Conservation (phyloP, 30 jellyfish, hydroid and myxozoan genomes). For the Sanderia malayensis region DNA sequence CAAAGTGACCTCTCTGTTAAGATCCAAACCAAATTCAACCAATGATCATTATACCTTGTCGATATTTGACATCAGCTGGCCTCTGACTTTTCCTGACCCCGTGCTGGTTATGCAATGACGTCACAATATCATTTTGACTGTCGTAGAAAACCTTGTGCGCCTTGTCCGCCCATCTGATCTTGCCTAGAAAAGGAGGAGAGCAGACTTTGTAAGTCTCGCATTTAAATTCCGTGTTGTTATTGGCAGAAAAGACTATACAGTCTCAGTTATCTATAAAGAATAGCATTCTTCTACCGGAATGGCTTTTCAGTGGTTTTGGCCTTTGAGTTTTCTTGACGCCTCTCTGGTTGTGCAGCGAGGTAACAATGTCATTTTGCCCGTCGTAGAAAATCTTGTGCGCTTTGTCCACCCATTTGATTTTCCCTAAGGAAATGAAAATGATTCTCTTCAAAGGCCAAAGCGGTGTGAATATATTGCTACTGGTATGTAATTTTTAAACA, state of each 20-base stretch:
- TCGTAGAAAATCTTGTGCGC: slow-evolving; percentile 38
- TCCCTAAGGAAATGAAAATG: too few species aligned
- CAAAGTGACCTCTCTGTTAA: too few species aligned
- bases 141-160: slow-evolving; percentile 19
- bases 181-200: slow-evolving; percentile 5
- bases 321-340: slow-evolving; percentile 31
- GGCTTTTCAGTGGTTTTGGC: slow-evolving; percentile 5
- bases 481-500: too few species aligned
- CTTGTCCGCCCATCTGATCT: slow-evolving; percentile 17
- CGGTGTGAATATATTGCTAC: too few species aligned
- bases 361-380: slow-evolving; percentile 37
- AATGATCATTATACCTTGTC: too few species aligned
- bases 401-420: slow-evolving; percentile 39
- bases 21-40: too few species aligned
- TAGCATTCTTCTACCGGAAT: slow-evolving; percentile 19
- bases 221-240: too few species aligned
- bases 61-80: too few species aligned
- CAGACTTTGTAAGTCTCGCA: too few species aligned
- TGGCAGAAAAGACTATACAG: neutral
- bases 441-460: too few species aligned
- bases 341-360: slow-evolving; percentile 48
- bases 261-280: too few species aligned
- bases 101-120: slow-evolving; percentile 23
- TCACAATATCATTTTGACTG: slow-evolving; percentile 29
- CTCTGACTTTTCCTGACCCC: slow-evolving; percentile 24